phyloP scores from a whole-genome alignment of 2,113 vertebrate species.

The Emydocephalus ijimae region DNA sequence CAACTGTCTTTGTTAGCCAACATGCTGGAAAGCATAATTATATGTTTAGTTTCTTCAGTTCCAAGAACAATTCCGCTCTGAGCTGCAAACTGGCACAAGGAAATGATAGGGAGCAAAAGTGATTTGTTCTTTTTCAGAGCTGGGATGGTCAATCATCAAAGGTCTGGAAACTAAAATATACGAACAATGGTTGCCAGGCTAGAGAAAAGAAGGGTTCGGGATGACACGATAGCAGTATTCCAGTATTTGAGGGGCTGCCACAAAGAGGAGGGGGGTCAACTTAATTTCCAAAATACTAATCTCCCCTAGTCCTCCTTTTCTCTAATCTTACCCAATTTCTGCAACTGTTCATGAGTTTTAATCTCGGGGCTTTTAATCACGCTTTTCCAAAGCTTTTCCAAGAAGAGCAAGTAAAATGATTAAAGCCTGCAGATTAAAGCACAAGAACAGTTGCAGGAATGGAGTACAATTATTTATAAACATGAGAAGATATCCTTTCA shows the following conservation, averaged over 20 bases:
- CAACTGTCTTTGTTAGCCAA: constrained; percentile 7
- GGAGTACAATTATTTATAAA: too few species aligned
- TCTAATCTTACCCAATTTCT: too few species aligned
- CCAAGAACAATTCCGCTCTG: constrained; percentile 41
- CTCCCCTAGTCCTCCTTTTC: too few species aligned
- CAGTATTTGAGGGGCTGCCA: background rate
- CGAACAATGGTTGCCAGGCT: background rate
- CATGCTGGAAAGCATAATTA: constrained; percentile 17
- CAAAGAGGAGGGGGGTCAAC: background rate
- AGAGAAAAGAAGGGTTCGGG: background rate
- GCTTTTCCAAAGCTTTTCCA: too few species aligned
- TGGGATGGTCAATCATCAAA: background rate
- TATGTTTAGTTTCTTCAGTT: constrained; percentile 46
- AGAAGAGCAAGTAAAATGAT: too few species aligned
- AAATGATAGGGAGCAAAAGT: constrained; percentile 38
- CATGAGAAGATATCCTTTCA: too few species aligned
- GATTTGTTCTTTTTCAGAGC: constrained; percentile 28
- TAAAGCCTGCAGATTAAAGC: too few species aligned
- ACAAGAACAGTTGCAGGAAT: too few species aligned
- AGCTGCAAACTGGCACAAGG: background rate
- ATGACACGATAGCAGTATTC: background rate
- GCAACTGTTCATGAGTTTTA: too few species aligned
- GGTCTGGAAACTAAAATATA: background rate
- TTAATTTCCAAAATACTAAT: background rate
- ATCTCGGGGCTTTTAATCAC: too few species aligned